Evolutionary conservation across 2,113 vertebrate species (phyloP).

Genomic region (Electrona antarctica): DNA sequence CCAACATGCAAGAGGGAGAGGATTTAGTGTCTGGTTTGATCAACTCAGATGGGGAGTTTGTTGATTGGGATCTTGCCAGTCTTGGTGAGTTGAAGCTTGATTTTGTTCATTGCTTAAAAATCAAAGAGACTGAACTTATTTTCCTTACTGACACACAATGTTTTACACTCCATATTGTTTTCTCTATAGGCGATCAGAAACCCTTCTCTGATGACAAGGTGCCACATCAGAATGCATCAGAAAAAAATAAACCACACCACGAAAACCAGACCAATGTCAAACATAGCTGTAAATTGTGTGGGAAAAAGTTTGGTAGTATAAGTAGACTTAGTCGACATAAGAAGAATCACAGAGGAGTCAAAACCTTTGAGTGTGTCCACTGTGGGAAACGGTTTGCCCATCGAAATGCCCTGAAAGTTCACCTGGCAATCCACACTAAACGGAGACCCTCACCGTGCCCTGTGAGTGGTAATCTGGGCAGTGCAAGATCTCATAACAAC

Average conservation of each 20-base stretch:
- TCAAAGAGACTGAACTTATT: no score
- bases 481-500: constrained; percentile 68
- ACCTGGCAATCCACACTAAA: constrained; percentile 64
- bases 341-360: not conserved
- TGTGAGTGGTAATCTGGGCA: constrained; percentile 35
- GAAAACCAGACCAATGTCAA: not conserved
- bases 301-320: not conserved
- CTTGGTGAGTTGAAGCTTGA: no score
- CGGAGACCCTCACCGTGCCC: constrained; percentile 57
- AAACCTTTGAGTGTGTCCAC: not conserved
- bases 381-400: constrained; percentile 39
- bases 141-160: no score
- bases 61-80: no score
- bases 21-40: not conserved
- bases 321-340: not conserved
- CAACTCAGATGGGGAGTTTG: not conserved
- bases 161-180: no score
- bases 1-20: no score
- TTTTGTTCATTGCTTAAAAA: no score
- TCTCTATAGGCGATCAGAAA: no score
- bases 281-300: not conserved
- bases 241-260: not conserved
- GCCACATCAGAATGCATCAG: not conserved
- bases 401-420: constrained; percentile 61
- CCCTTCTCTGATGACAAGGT: not conserved